A percentile compares a stretch with the other conserved stretches of the same genome.
phyloP scores from a whole-genome alignment of 2,888 invertebrate genomes.

The Xestia ashworthii region DNA sequence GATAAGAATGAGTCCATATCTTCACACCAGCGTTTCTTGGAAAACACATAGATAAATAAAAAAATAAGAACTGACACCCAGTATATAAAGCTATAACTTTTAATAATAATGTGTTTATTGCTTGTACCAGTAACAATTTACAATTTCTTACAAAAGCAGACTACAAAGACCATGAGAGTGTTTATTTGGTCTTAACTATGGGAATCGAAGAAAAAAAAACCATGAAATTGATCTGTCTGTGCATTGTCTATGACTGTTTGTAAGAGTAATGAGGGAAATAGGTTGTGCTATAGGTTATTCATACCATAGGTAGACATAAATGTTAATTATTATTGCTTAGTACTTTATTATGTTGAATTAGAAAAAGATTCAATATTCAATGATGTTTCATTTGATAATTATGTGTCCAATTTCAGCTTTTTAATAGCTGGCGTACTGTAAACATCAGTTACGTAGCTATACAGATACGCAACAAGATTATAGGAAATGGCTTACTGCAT shows the following conservation, averaged over 20 bases:
- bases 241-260: slow-evolving; percentile 36
- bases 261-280: slow-evolving; percentile 33
- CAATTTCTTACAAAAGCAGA: slow-evolving; percentile 20
- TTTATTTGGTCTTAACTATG: slow-evolving; percentile 29
- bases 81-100: slow-evolving; percentile 7
- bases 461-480: slow-evolving; percentile 13
- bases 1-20: no score
- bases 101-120: slow-evolving; percentile 34
- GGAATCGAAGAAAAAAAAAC: slow-evolving; percentile 43
- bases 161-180: slow-evolving; percentile 34
- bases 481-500: slow-evolving; percentile 19
- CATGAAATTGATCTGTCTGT: slow-evolving; percentile 36
- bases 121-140: not conserved
- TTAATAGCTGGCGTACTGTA: slow-evolving; percentile 17
- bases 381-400: slow-evolving; percentile 5
- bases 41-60: not conserved
- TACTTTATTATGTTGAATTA: not conserved
- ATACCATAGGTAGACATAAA: not conserved
- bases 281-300: not conserved
- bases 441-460: slow-evolving; percentile 7
- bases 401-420: slow-evolving; percentile 14
- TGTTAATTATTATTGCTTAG: not conserved
- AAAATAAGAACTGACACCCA: not conserved
- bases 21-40: no score
- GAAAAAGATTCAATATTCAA: not conserved